Base-by-base conservation (phyloP, 2,797 vertebrate species). In the Helicolenus hilgendorfi region DNA sequence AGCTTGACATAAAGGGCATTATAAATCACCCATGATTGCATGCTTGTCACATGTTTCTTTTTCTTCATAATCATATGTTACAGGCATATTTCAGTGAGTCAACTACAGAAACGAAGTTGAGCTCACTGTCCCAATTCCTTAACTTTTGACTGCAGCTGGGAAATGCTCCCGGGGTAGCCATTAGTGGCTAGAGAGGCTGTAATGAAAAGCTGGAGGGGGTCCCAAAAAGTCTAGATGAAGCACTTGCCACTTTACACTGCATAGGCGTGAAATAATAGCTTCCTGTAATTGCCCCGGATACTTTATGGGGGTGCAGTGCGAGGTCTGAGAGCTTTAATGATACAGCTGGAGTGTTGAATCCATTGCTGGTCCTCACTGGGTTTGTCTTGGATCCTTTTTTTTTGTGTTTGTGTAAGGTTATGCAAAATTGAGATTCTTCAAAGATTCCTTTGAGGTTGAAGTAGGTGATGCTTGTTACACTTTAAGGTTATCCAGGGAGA, bases 161-260 rank as follows among this genome's bases (percentile, higher is more conserved):
- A 93, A 92, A 89, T 11, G 20, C 84, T 94, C 91, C 83, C 81
- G 31, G 86, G 84, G 81, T 79, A 85, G 84, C 93, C 75, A 88
- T 95, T 94, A 94, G 81, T 75, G 69, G 81, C 84, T 67, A 31
- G 89, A 91, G 86, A 93, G 85, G 86, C 86, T 86, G 79, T 91
- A 94, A 94, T 94, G 88, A 93, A 92, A 90, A 92, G 83, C 90
- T 92, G 89, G 90, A 94, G 92, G 87, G 89, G 87, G 83, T 85
- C 93, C 89, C 82, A 89, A 91, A 94, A 92, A 90, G 87, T 89
- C 93, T 77, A 84, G 81, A 92, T 92, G 81, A 92, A 89, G 88
- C 90, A 81, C 82, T 93, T 89, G 86, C 78, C 86, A 86, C 84
- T 90, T 90, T 86, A 82, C 76, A 74, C 91, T 85, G 87, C 89